Evolutionary conservation across 2,888 invertebrate genomes (phyloP).

Genomic region (Priocnemis perturbator): DNA sequence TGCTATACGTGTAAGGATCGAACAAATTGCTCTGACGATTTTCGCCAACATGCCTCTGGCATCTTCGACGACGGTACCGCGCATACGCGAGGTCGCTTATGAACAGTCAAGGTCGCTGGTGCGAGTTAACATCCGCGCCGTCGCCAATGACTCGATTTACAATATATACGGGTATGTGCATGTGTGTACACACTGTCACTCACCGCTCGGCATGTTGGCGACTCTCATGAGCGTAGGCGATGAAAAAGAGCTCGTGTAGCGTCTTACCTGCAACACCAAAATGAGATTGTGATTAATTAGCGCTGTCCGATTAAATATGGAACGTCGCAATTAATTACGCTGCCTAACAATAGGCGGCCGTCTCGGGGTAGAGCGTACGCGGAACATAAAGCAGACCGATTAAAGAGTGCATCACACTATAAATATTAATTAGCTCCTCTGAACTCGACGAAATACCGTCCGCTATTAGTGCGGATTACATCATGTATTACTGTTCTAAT

Average conservation of each 20-base stretch:
- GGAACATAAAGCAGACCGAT: slow-evolving; percentile 19
- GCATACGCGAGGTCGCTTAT: too few species aligned
- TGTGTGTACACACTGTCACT: neutral
- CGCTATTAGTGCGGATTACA: neutral
- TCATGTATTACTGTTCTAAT: slow-evolving; percentile 32
- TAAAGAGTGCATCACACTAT: slow-evolving; percentile 54
- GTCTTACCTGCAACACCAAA: slow-evolving; percentile 10
- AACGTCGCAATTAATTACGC: slow-evolving; percentile 50
- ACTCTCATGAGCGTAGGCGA: slow-evolving; percentile 8
- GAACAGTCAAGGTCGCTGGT: too few species aligned
- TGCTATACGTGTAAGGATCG: too few species aligned
- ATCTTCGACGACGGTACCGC: too few species aligned
- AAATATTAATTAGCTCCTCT: slow-evolving; percentile 57
- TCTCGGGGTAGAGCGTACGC: slow-evolving; percentile 17
- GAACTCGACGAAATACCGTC: slow-evolving; percentile 24
- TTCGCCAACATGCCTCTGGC: too few species aligned
- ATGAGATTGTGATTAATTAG: slow-evolving; percentile 46
- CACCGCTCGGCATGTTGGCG: slow-evolving; percentile 9
- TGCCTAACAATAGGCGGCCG: neutral
- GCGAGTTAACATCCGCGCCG: too few species aligned
- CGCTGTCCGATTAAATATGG: slow-evolving; percentile 31
- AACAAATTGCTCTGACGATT: too few species aligned
- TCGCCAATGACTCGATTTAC: too few species aligned
- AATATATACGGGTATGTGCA: neutral
- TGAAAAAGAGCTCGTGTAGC: neutral